phyloP scores from a whole-genome alignment of 1,140 invertebrate genomes.

The Drosophila baimaii region DNA sequence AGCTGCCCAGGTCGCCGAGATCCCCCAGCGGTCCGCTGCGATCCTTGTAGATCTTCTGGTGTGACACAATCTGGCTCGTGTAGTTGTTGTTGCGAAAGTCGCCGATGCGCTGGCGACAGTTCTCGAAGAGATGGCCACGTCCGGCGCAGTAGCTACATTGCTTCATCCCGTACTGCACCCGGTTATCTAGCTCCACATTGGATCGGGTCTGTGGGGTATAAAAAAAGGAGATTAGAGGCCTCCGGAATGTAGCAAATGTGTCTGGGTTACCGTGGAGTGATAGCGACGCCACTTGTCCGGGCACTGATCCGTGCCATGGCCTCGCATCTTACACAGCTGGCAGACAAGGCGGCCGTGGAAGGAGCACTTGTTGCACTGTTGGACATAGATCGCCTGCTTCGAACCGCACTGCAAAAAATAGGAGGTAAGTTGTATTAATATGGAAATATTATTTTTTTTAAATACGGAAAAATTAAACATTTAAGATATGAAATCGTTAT shows the following conservation, averaged over 20 bases:
- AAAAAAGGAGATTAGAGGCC: not conserved
- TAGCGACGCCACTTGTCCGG: constrained; percentile 89
- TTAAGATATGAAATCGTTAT: no score
- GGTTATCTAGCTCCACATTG: constrained; percentile 79
- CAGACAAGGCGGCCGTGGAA: constrained; percentile 85
- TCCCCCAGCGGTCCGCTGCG: constrained; percentile 33
- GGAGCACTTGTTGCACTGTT: constrained; percentile 87
- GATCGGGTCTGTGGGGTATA: constrained; percentile 79
- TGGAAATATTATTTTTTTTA: no score
- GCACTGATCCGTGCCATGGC: constrained; percentile 86
- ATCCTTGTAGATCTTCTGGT: constrained; percentile 74
- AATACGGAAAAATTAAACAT: no score
- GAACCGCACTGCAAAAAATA: constrained; percentile 86
- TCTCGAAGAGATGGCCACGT: constrained; percentile 87
- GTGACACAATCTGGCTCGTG: constrained; percentile 58
- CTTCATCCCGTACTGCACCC: constrained; percentile 83
- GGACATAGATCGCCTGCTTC: constrained; percentile 85
- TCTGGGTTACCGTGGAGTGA: constrained; percentile 87
- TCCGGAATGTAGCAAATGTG: not conserved
- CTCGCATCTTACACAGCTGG: constrained; percentile 86
- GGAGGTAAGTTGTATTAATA: no score
- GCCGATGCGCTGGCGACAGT: constrained; percentile 81
- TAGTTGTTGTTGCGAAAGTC: constrained; percentile 57
- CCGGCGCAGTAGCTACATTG: constrained; percentile 88
- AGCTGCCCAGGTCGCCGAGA: constrained; percentile 11